Base-by-base conservation (phyloP, 1,140 invertebrate species). In the Drosophila teissieri region DNA sequence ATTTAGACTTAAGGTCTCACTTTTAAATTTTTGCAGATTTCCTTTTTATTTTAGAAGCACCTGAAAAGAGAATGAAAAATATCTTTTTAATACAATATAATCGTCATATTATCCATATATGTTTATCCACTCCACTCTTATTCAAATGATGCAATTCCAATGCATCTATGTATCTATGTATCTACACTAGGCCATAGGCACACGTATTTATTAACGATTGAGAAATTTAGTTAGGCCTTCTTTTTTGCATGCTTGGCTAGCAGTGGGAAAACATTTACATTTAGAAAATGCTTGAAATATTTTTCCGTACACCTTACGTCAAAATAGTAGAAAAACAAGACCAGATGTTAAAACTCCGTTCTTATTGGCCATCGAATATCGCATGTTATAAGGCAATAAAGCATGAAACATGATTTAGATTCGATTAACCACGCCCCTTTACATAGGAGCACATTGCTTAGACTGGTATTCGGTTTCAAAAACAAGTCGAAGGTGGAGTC, bases 401-500 rank as follows among this genome's bases (percentile, higher is more conserved):
- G n/a, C 15, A 27, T 24, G 3, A 7, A 39, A 46, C 36, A 39
- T 39, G 7, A 34, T 40, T 73, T 61, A 15, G 40, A 73, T 73
- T 46, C 27, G 53, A 73, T 73, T 65, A 24, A 48, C n/a, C 37
- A 69, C 57, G 64, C 56, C 36, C 8, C 11, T 15, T 60, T 51
- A 37, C 24, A 49, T 48, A 51, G 39, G 10, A 49, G 10, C n/a
- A 22, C 39, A 22, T 31, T 22, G 31, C 46, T 46, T 39, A 61
- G 73, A 82, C 82, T 68, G 39, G 40, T 49, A 55, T 34, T 37
- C 46, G 53, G 79, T 70, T 75, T 79, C 27, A 56, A 31, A 37
- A 55, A 83, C 80, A 79, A 46, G 37, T 73, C 24, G 51, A 55
- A 51, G 80, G 80, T 52, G 80, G 75, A 52, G 52, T 22, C 40